Conservation (phyloP, 2,797 vertebrate species). For the Serranus cabrilla region DNA sequence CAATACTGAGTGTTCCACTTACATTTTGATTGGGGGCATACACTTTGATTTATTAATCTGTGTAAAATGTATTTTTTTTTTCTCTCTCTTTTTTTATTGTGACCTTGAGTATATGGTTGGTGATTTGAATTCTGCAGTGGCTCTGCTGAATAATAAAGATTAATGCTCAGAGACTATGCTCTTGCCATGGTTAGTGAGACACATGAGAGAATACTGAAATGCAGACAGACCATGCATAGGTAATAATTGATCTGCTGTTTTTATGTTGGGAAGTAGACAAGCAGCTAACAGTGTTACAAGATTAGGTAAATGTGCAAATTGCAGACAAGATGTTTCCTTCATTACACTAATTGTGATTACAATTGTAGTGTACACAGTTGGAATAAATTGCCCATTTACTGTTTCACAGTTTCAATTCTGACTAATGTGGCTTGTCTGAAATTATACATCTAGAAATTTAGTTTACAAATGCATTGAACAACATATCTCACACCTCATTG, state of each 20-base stretch:
- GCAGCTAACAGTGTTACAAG: constrained; percentile 50
- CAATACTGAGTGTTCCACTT: constrained; percentile 59
- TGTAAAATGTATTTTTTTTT: constrained; percentile 33
- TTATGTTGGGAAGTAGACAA: constrained; percentile 53
- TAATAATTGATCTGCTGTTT: constrained; percentile 58
- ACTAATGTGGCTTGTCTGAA: constrained; percentile 41
- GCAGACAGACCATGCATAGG: constrained; percentile 30
- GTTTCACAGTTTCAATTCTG: constrained; percentile 42
- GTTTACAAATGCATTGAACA: constrained; percentile 27
- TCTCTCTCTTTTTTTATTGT: constrained; percentile 11
- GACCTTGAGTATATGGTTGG: constrained; percentile 70
- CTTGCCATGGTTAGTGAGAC: constrained; percentile 62
- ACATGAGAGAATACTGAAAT: constrained; percentile 65
- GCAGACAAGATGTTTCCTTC: constrained; percentile 46
- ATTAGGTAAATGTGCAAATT: constrained; percentile 40
- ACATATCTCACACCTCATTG: constrained; percentile 5
- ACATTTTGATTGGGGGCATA: constrained; percentile 48
- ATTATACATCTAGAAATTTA: constrained; percentile 25
- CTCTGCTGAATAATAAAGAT: constrained; percentile 75
- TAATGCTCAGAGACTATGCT: constrained; percentile 71
- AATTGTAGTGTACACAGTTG: constrained; percentile 33
- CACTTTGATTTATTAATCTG: constrained; percentile 63
- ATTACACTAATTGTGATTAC: constrained; percentile 51
- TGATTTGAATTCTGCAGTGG: constrained; percentile 65
- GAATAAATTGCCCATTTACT: constrained; percentile 37